These are phyloP conservation scores for Argentina silus DNA, from an alignment of 2,797 vertebrate genomes.

Conservation along the genomic window DNA sequence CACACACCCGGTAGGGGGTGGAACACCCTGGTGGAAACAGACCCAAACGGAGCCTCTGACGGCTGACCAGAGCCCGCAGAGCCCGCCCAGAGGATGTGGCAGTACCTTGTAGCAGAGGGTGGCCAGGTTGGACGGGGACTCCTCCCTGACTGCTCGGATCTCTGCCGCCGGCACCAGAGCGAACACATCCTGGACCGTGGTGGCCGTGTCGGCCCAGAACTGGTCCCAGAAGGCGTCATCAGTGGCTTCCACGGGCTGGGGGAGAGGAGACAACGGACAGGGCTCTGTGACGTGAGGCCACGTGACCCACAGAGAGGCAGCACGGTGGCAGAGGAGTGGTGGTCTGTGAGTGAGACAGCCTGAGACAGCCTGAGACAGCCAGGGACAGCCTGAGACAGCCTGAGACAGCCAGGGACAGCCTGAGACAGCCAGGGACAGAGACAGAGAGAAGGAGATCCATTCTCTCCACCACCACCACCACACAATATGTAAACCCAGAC, in stretches of 20 bases:
- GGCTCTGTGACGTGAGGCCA: not conserved
- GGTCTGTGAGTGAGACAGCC: too few relatives aligned
- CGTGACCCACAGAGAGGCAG: not conserved
- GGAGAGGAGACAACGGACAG: not conserved
- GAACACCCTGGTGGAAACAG: not conserved
- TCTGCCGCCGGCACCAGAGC: slow-evolving; percentile 94
- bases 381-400: not conserved
- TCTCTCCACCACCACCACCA: not conserved
- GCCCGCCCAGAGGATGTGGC: not conserved
- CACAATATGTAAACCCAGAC: not conserved
- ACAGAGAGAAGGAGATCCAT: not conserved
- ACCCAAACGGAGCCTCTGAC: not conserved
- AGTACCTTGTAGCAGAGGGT: slow-evolving; percentile 95
- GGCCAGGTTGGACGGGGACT: slow-evolving; percentile 96
- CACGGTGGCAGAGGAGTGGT: too few relatives aligned
- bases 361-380: too few relatives aligned
- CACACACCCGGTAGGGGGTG: too few relatives aligned
- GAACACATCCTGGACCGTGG: slow-evolving; percentile 91
- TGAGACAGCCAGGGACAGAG: too few relatives aligned
- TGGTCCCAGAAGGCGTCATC: slow-evolving; percentile 97
- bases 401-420: too few relatives aligned
- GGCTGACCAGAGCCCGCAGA: not conserved
- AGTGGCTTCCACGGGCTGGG: slow-evolving; percentile 90
- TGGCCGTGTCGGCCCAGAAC: slow-evolving; percentile 91
- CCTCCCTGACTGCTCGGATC: slow-evolving; percentile 94